phyloP scores from a whole-genome alignment of 1,140 invertebrate genomes.

The Dendroctonus valens region DNA sequence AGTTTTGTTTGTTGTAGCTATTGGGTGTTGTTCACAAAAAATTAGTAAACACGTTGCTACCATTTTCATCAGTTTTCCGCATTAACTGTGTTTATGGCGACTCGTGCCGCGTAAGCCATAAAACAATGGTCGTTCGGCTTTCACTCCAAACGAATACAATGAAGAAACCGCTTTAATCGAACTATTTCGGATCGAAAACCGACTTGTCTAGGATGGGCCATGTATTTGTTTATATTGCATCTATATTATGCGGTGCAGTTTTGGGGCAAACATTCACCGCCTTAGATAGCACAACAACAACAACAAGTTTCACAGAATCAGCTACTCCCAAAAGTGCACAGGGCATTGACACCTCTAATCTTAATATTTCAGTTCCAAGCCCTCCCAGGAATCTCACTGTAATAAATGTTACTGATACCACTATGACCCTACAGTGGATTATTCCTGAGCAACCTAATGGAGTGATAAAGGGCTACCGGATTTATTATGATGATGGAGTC shows the following conservation, averaged over 20 bases:
- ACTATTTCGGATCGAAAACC: constrained; percentile 14
- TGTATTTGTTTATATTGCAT: constrained; percentile 43
- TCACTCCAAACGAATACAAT: constrained; percentile 4
- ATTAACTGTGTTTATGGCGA: constrained; percentile 3
- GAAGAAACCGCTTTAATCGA: constrained; percentile 18
- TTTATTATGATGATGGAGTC: constrained; percentile 69
- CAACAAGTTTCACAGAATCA: constrained; percentile 23
- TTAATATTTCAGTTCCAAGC: constrained; percentile 63
- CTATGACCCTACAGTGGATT: constrained; percentile 76
- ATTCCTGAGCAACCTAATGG: constrained; percentile 73
- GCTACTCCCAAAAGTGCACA: constrained; percentile 20
- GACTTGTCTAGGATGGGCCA: constrained; percentile 43
- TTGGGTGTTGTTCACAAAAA: constrained; percentile 26
- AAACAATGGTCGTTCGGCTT: constrained; percentile 4
- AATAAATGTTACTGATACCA: constrained; percentile 69
- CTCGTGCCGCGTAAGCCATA: constrained; percentile 6
- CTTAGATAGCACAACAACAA: constrained; percentile 15
- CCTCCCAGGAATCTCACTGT: constrained; percentile 78
- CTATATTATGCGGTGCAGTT: constrained; percentile 37
- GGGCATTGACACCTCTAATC: constrained; percentile 39
- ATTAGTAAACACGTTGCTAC: constrained; percentile 21
- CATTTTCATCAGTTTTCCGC: constrained; percentile 15
- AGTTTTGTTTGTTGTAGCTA: constrained; percentile 1
- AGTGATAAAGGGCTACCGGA: constrained; percentile 66
- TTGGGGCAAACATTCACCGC: constrained; percentile 27